Conservation (phyloP, 1,140 invertebrate species). For the Anastrepha ludens region DNA sequence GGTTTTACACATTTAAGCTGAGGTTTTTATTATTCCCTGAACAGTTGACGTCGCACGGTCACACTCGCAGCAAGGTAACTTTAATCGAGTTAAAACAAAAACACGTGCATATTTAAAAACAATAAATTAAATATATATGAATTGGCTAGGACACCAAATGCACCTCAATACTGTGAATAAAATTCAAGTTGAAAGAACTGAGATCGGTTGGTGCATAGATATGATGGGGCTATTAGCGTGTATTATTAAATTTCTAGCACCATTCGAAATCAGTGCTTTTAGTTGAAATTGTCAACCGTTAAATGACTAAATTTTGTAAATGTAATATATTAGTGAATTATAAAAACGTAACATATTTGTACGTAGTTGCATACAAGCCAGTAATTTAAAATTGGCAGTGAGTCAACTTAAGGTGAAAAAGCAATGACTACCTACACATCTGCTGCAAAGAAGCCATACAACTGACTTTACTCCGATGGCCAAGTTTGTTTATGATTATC, state of each 20-base stretch:
- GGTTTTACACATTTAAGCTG: slow-evolving; percentile 58
- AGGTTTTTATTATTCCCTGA: slow-evolving; percentile 53
- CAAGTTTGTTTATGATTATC: neutral
- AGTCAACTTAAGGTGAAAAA: neutral
- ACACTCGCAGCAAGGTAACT: slow-evolving; percentile 49
- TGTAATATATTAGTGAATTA: neutral
- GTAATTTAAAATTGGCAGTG: neutral
- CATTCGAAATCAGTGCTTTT: slow-evolving; percentile 61
- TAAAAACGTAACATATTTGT: neutral
- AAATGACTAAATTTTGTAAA: neutral
- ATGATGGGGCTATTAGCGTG: neutral
- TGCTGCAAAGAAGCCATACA: slow-evolving; percentile 3
- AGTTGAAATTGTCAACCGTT: slow-evolving; percentile 55
- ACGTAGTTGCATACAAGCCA: neutral
- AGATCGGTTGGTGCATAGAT: slow-evolving; percentile 60
- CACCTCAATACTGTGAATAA: neutral
- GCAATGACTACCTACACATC: neutral
- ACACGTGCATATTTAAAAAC: neutral
- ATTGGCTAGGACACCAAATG: neutral
- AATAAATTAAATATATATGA: slow-evolving; percentile 30
- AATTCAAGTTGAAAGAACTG: slow-evolving; percentile 59
- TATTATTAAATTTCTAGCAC: slow-evolving; percentile 58
- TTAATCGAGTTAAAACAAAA: neutral
- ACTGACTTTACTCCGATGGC: neutral
- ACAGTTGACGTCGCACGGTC: slow-evolving; percentile 50